Evolutionary conservation across 2,113 vertebrate species (phyloP).

Genomic region (Suricata suricatta): DNA sequence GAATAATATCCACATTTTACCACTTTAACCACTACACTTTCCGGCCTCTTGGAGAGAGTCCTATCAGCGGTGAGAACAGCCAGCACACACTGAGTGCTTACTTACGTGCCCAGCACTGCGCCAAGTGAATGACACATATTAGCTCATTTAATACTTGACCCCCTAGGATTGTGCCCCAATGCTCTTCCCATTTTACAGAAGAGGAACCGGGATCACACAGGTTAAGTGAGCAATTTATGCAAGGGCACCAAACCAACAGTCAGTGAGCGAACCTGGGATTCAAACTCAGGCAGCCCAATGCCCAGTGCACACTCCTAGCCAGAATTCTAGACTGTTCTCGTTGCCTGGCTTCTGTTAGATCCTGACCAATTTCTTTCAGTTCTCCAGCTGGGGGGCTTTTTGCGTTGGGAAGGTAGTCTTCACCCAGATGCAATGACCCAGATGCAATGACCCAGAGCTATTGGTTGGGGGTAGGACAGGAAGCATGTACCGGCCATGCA

Average conservation of each 20-base stretch:
- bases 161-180: background rate
- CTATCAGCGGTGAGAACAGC: background rate
- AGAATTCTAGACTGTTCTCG: background rate
- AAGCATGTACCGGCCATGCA: rapidly evolving
- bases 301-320: background rate
- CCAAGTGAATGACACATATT: background rate
- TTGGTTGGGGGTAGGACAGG: background rate
- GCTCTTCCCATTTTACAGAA: background rate
- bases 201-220: background rate
- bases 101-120: rapidly evolving
- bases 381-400: background rate
- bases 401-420: background rate
- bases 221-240: background rate
- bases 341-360: background rate
- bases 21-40: background rate
- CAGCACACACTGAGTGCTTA: rapidly evolving
- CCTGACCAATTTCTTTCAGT: background rate
- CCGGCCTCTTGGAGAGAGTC: background rate
- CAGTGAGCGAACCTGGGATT: background rate
- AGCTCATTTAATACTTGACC: background rate
- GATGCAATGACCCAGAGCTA: background rate
- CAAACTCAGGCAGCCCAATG: too few relatives aligned
- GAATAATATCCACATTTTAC: background rate
- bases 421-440: too few relatives aligned
- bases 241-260: background rate